These are phyloP conservation scores for Cnemophilus loriae DNA, from an alignment of 2,113 vertebrate genomes.

Conservation along the genomic window DNA sequence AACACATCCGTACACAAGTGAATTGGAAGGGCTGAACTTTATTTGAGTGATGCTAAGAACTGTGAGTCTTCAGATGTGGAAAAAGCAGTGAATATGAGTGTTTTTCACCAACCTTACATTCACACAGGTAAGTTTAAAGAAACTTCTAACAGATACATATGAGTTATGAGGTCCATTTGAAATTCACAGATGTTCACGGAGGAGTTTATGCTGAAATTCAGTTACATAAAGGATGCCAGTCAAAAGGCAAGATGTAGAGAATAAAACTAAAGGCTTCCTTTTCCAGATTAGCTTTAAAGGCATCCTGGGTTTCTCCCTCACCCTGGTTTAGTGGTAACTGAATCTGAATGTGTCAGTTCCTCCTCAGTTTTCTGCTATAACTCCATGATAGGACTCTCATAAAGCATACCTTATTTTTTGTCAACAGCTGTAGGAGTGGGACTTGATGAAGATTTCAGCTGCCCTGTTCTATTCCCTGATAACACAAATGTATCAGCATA, in stretches of 20 bases:
- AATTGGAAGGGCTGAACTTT: neutral
- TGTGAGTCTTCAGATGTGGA: neutral
- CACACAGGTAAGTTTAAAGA: neutral
- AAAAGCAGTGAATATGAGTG: neutral
- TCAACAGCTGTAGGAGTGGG: neutral
- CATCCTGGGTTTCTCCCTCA: neutral
- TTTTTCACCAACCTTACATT: neutral
- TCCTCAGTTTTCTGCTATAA: neutral
- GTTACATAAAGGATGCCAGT: neutral
- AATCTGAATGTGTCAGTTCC: neutral
- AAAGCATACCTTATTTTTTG: neutral
- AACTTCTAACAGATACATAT: neutral
- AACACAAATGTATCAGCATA: neutral
- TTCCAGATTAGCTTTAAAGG: neutral
- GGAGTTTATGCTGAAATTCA: neutral
- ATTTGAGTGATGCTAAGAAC: neutral
- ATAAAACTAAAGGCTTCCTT: neutral
- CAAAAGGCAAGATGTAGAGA: neutral
- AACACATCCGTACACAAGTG: rapidly evolving
- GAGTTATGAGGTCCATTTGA: neutral
- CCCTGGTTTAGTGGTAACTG: rapidly evolving
- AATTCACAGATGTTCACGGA: neutral
- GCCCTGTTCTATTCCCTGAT: neutral
- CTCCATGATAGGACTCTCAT: neutral
- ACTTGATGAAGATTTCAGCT: neutral